Base-by-base conservation (phyloP, 2,888 invertebrate genomes). In the Limnephilus auricula region DNA sequence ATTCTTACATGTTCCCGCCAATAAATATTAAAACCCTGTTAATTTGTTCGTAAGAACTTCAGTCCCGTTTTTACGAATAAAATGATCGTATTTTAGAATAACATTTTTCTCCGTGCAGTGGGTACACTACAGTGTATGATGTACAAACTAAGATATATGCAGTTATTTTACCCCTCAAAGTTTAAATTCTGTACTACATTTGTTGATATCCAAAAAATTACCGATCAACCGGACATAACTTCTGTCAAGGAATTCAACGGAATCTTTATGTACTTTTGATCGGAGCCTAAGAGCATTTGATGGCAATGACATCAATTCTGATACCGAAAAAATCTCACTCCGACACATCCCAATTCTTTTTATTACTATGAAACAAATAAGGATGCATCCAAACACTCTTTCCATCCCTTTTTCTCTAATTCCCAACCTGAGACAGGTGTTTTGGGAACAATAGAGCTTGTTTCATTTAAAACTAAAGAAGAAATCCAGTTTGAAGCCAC, bases 281-380 rank as follows among this genome's bases (percentile, higher is more conserved):
- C 32, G 65, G 85, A 85, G 85, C n/a, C 79, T 90, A 86, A 90
- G 40, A 86, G 79, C 90, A 90, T 84, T 50, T 85, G 86, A 84
- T 84, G 85, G 79, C 86, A 86, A 86, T 90, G 90, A 90, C 86
- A 90, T 86, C 79, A 84, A 79, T 90, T 90, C 90, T 32, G 65
- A 78, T 86, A 90, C 85, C 34, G 40, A 85, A 90, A 90, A 84
- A 84, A 79, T 90, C 85, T 86, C 25, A 37, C 79, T 25, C 78
- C 30, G 30, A 85, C 40, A 85, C 65, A 84, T 90, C 79, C 78
- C 45, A 31, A 84, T 45, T 45, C 84, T 34, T 89, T 90, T 90
- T 90, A 90, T 90, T 50, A 31, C 78, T 65, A 34, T 40, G 78
- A 84, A 45, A 65, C 90, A 90, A 83, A 89, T 84, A 83, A 90